Base-by-base conservation (phyloP, 2,888 invertebrate genomes). In the Ceraclea dissimilis region DNA sequence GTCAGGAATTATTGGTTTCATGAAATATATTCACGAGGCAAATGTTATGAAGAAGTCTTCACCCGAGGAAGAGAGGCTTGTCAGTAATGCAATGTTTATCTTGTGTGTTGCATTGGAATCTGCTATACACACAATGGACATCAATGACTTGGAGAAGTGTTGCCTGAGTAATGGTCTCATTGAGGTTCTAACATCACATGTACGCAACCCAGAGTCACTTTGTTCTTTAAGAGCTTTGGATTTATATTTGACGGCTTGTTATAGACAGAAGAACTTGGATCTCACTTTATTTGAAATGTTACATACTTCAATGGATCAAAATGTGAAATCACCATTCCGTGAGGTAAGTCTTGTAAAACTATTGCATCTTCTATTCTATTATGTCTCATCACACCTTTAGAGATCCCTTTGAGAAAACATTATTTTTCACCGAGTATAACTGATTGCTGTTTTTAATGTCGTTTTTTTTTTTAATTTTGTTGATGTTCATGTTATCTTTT, bases 311-410 rank as follows among this genome's bases (percentile, higher is more conserved):
- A 67, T 89, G n/a, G 75, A 79, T 53, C 66, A 67, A 1, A 85
- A 88, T 67, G 75, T 90, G 2, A 78, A 79, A 20, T 87, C 88
- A 1, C 85, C 86, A 10, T 83, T 80, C 66, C 82, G 85, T 64
- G 77, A 83, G 70, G 85, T 86, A 71, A 75, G 77, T 72, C 18
- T n/a, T 44, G 11, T 51, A 34, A 46, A 5, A 16, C 51, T 22
- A 11, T 18, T 13, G n/a, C n/a, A n/a, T n/a, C n/a, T n/a, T n/a
- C n/a, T n/a, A n/a, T n/a, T n/a, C n/a, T n/a, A n/a, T n/a, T n/a
- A n/a, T n/a, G n/a, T n/a, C n/a, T n/a, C n/a, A n/a, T n/a, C n/a
- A n/a, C n/a, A n/a, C n/a, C n/a, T n/a, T n/a, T n/a, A n/a, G n/a
- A n/a, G n/a, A n/a, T n/a, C n/a, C n/a, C n/a, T n/a, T n/a, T n/a